Percentiles rank a stretch among this genome's conserved stretches.
These are phyloP conservation scores for Scaptomyza hsui DNA, from an alignment of 1,140 invertebrate genomes.

Conservation along the genomic window DNA sequence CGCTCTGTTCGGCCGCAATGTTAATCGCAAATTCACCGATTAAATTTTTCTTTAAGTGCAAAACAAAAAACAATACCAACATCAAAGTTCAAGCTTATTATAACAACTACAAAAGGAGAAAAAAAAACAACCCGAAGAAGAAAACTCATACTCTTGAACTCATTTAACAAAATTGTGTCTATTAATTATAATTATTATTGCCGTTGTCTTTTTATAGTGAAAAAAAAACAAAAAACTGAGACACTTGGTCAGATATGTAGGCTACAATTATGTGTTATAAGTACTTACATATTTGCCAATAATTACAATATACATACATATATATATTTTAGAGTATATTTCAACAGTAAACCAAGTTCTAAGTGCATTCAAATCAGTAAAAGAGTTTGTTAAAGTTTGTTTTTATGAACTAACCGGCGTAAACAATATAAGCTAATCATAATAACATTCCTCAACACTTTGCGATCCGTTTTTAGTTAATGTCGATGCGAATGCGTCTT, in stretches of 20 bases:
- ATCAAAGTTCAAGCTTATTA: slow-evolving; percentile 64
- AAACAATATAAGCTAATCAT: slow-evolving; percentile 48
- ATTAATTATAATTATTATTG: slow-evolving; percentile 72
- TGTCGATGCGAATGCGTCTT: slow-evolving; percentile 25
- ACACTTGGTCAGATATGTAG: slow-evolving; percentile 57
- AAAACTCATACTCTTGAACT: slow-evolving; percentile 66
- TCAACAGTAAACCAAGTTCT: slow-evolving; percentile 48
- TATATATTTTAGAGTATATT: slow-evolving; percentile 72
- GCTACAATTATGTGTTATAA: slow-evolving; percentile 62
- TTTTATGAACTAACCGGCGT: slow-evolving; percentile 52
- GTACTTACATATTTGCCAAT: slow-evolving; percentile 65
- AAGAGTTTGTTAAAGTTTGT: slow-evolving; percentile 80
- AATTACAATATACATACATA: slow-evolving; percentile 58
- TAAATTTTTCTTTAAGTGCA: slow-evolving; percentile 86
- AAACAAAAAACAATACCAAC: slow-evolving; percentile 46
- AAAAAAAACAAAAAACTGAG: slow-evolving; percentile 38
- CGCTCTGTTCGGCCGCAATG: slow-evolving; percentile 96
- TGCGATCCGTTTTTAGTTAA: slow-evolving; percentile 39
- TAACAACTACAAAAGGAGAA: slow-evolving; percentile 33
- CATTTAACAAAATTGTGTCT: slow-evolving; percentile 66
- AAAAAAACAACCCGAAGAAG: slow-evolving; percentile 32
- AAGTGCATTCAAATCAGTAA: slow-evolving; percentile 66
- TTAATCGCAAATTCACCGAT: slow-evolving; percentile 98
- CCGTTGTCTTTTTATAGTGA: slow-evolving; percentile 75
- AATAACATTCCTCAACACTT: slow-evolving; percentile 50